Evolutionary conservation across 2,113 vertebrate genomes (phyloP), one percentile per base, ranked within the genome.

Genomic region (Aphyosemion australe): DNA sequence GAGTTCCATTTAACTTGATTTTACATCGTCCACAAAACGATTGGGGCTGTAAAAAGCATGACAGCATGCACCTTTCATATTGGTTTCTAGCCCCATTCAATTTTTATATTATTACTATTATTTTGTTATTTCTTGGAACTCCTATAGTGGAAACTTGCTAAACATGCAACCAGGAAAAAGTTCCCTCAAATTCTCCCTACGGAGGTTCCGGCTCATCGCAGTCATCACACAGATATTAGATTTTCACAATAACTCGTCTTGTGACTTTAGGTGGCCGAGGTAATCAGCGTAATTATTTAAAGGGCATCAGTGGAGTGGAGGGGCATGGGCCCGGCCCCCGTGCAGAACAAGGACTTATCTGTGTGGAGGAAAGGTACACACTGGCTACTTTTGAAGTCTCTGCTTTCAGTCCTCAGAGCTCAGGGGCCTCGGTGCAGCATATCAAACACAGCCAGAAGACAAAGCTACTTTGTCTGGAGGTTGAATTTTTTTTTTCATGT

Each of bases 381-480:
- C 65, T 73, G 71, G 61, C 46, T 31, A 72, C 78, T 73, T 85
- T 78, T 84, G 65, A 84, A 73, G 76, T 84, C 43, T 84, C 79
- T 76, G 45, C 75, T 85, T 82, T 84, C 79, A 83, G 80, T 68
- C 60, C 20, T 64, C 66, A 10, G 58, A 72, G 78, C 76, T 80
- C 67, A 13, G 66, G 68, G 74, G 76, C 60, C 76, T 61, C 47
- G 9, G 64, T 64, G 60, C 65, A 74, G 78, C 61, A 62, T 81
- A 79, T 87, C 86, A 84, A 87, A 84, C 80, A 48, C 74, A 32
- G 69, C 55, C 19, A 63, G 52, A 42, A 72, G 54, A 89, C 87
- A 90, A 88, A 90, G 82, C 26, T 37, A 47, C 73, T 80, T 72
- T 89, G 86, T 88, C 74, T 54, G 56, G 54, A 11, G 16, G 15